Base-by-base conservation (phyloP, 2,888 invertebrate genomes). In the Idaea dimidiata region DNA sequence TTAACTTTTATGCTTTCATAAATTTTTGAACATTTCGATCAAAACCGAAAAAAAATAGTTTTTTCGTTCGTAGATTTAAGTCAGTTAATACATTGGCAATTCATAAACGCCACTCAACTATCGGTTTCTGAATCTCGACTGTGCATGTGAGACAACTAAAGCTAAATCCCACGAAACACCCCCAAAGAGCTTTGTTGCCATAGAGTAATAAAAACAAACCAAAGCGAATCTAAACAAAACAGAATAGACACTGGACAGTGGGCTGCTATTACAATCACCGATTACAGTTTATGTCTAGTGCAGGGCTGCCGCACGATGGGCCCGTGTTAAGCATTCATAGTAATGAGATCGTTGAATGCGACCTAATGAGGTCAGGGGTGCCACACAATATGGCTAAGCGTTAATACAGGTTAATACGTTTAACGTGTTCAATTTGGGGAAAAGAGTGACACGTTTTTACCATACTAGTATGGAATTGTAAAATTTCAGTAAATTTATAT, bases 291-390 rank as follows among this genome's bases (percentile, higher is more conserved):
- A 61, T 53, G 59, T 63, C 61, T 32, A 56, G 53, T 53, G 62
- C 60, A 67, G 66, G 67, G 67, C 60, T 67, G 64, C 60, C 60
- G 32, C 60, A 59, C 53, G 63, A 64, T 65, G 66, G 69, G 66
- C 59, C 59, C 24, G 54, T 59, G 62, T 57, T 69, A 72, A 76
- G 77, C 81, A 78, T 81, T 81, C 81, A 73, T 70, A 75, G 78
- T 82, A 83, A 85, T 83, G 83, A 85, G 82, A 72, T 75, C 77
- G 75, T 78, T 80, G 77, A 78, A 79, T 81, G 77, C 72, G 61
- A 68, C 73, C 78, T 84, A 85, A 84, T 86, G 84, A 83, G 77
- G 74, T 75, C 78, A 73, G 72, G 69, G 72, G 71, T 69, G 69
- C 65, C 64, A 58, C 63, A 59, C 57, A 57, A 56, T 59, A 59